Evolutionary conservation across 1,140 invertebrate genomes (phyloP), one percentile per base, ranked within the genome.

Genomic region (Heliconius hermathena): DNA sequence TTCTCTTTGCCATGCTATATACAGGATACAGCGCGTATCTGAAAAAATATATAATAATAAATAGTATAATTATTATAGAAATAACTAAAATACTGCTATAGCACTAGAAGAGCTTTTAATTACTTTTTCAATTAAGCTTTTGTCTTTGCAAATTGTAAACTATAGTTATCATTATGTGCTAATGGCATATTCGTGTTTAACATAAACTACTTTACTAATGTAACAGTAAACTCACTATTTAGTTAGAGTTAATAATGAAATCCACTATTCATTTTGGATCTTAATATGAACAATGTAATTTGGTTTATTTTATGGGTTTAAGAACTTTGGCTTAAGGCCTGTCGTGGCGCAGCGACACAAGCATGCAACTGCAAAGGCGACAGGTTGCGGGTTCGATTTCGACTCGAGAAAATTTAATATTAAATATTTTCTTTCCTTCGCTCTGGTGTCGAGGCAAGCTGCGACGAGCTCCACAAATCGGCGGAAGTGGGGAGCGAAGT

Each of bases 141-240:
- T 66, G 22, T 66, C 60, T 66, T 66, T 22, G 9, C 60, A 66
- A 66, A 66, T 66, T 66, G 60, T 66, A 29, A 66, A 66, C 11
- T 66, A 66, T 29, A 66, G 60, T 66, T 66, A 29, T 26, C 60
- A 16, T 29, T 66, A 26, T 29, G 60, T 66, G 22, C 60, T 66
- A 66, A 66, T 66, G 60, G 60, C 60, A 18, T 66, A 66, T 26
- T 66, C 60, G 60, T 66, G 60, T 66, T 66, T 66, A 26, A 29
- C 22, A 29, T 66, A 66, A 66, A 66, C 60, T 66, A 66, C 60
- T 26, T 29, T 11, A 29, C 16, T 66, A 66, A 16, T 66, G 22
- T 66, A 26, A 66, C 13, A 66, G 26, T 66, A 16, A 66, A 3
- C n/a, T 18, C 60, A 16, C 4, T 66, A 66, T 66, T 66, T 1